Evolutionary conservation across 1,140 invertebrate species (phyloP), one percentile per base, ranked within the genome.

Genomic region (Coptotermes formosanus): DNA sequence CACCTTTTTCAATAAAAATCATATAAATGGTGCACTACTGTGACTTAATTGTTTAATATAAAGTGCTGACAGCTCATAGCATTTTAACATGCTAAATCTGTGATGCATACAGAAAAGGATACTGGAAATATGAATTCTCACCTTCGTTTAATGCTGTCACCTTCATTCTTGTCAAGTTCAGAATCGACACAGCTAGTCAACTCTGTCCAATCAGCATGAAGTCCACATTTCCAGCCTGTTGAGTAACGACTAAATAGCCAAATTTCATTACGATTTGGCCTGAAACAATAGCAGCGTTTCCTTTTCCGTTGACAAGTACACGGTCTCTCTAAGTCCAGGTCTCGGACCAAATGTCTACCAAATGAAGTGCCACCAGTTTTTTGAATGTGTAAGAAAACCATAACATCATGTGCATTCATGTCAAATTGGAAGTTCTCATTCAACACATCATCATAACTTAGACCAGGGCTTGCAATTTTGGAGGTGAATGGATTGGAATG

Each of bases 231-330:
- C 99, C 99, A 99, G 83, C 99, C 99, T 30, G 98, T 99, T 14
- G 98, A 99, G 92, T 99, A 99, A 89, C 99, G 94, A 90, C 98
- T 99, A 92, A 99, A 99, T 83, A 99, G 93, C 99, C 99, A 99
- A 92, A 96, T 95, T 92, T 98, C 95, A 91, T 96, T 95, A 89
- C 95, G 94, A 92, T 96, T 96, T 86, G 97, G 97, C 89, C 97
- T 94, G 91, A 97, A 97, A 92, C 97, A 98, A 91, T 97, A 97
- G 91, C 97, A 99, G 87, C 97, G 93, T 91, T 98, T 98, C 86
- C 94, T 93, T 88, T 95, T 94, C 87, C 95, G 94, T 90, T 97
- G 96, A 92, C 97, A 98, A 89, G 95, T 95, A 90, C 96, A 99
- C 64, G 96, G 96, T 89, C 96, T 93, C 92, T 97, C 94, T 30